Evolutionary conservation across 1,140 invertebrate species (phyloP).

Genomic region (Dreissena rostriformis): DNA sequence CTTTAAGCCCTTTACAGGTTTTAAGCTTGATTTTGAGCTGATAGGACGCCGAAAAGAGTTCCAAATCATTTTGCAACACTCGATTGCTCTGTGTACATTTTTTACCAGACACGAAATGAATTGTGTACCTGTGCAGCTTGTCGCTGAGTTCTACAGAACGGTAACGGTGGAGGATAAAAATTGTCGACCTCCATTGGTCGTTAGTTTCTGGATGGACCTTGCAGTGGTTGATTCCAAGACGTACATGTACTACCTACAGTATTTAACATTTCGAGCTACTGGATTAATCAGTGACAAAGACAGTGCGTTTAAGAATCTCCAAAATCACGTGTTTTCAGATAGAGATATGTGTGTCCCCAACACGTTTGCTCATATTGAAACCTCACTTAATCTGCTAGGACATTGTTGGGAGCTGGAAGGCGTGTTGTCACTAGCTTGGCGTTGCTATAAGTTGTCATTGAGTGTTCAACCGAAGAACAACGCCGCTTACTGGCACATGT

Average conservation of each 20-base stretch:
- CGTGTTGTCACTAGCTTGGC: background rate
- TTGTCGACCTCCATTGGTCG: too few relatives aligned
- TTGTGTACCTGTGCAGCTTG: too few relatives aligned
- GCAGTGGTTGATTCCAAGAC: background rate
- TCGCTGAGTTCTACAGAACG: too few relatives aligned
- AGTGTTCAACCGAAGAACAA: background rate
- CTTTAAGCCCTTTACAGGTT: too few relatives aligned
- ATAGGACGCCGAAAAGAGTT: too few relatives aligned
- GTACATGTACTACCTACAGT: constrained; percentile 4
- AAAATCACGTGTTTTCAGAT: too few relatives aligned
- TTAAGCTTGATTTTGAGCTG: too few relatives aligned
- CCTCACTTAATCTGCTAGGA: background rate
- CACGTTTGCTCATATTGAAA: background rate
- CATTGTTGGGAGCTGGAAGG: background rate
- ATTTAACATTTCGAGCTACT: background rate
- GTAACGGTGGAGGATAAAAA: too few relatives aligned
- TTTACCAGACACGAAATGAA: too few relatives aligned
- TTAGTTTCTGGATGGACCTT: background rate
- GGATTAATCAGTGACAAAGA: background rate
- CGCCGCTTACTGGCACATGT: background rate
- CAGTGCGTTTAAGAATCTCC: background rate
- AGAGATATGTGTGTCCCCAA: too few relatives aligned
- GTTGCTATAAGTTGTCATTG: background rate
- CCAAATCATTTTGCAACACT: too few relatives aligned
- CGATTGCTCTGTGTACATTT: too few relatives aligned